Evolutionary conservation across 2,113 vertebrate genomes (phyloP), one percentile per base, ranked within the genome.

Genomic region (Thunnus thynnus): DNA sequence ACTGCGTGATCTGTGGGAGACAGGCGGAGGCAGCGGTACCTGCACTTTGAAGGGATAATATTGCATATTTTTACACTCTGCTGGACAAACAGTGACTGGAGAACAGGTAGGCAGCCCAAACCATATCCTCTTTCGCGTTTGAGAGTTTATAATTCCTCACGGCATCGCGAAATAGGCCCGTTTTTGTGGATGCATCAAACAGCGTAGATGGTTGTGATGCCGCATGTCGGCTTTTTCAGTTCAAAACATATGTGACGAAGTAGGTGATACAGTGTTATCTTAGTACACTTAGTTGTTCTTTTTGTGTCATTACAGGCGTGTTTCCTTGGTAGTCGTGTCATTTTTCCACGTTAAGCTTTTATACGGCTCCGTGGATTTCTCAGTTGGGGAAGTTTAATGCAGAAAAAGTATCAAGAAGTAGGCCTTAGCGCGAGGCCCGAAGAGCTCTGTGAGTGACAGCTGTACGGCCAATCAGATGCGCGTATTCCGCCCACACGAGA

Each of bases 191-290:
- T 54, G 85, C 84, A 86, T 74, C 91, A 80, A 41, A 47, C 81
- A 63, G 58, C 82, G 27, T 30, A 52, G 68, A 57, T 32, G 74
- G 82, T 41, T 51, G 55, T 72, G 80, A 65, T 86, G 85, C 93
- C 85, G 93, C 92, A 90, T 93, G 92, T 91, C 85, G 90, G 87
- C 89, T 78, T 84, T 68, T 44, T 46, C 54, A 89, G 73, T 93
- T 92, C 89, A 92, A 93, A 94, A 94, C 92, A 94, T 93, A 92
- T 87, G 86, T 85, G 89, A 90, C 86, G 82, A 86, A 90, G 84
- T 83, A 41, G 70, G 6, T 32, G 8, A 76, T 47, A 22, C 58
- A 44, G 70, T 41, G 58, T 52, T 44, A 3, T 13, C 13, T 48
- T 16, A 13, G 22, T 14, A 3, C 47, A 22, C 46, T 11, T 55